Conservation (phyloP, 2,797 vertebrate genomes). For the Petrocephalus schoutedeni region DNA sequence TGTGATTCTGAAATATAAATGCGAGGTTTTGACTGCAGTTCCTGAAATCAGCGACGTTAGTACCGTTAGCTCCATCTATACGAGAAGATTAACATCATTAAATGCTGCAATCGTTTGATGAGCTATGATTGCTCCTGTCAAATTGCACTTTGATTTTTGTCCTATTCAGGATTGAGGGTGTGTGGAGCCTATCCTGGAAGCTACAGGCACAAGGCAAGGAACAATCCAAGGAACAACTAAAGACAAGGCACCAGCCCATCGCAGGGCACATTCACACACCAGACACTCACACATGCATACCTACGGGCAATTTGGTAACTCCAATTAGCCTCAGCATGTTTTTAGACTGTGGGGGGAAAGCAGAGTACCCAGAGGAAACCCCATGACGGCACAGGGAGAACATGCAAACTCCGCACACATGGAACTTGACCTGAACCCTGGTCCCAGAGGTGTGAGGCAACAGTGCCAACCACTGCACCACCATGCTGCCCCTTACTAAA, state of each 20-base stretch:
- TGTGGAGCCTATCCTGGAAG: neutral
- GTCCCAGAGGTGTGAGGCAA: neutral
- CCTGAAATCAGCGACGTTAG: neutral
- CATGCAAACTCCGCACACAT: neutral
- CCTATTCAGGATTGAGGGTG: neutral
- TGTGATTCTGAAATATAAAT: neutral
- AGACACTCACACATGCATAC: neutral
- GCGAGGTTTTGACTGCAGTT: neutral
- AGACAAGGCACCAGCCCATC: neutral
- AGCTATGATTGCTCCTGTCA: neutral
- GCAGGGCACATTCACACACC: neutral
- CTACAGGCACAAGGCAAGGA: neutral
- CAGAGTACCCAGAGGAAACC: neutral
- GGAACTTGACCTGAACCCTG: neutral
- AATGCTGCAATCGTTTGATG: neutral
- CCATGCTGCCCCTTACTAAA: neutral
- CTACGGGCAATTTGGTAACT: no score
- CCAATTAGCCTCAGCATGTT: neutral
- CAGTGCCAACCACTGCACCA: neutral
- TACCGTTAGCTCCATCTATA: neutral
- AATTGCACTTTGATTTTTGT: neutral
- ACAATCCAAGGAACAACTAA: neutral
- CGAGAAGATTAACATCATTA: neutral
- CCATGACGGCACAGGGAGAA: neutral
- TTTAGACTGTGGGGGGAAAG: neutral